phyloP scores from a whole-genome alignment of 2,888 invertebrate genomes.

The Suillia variegata region DNA sequence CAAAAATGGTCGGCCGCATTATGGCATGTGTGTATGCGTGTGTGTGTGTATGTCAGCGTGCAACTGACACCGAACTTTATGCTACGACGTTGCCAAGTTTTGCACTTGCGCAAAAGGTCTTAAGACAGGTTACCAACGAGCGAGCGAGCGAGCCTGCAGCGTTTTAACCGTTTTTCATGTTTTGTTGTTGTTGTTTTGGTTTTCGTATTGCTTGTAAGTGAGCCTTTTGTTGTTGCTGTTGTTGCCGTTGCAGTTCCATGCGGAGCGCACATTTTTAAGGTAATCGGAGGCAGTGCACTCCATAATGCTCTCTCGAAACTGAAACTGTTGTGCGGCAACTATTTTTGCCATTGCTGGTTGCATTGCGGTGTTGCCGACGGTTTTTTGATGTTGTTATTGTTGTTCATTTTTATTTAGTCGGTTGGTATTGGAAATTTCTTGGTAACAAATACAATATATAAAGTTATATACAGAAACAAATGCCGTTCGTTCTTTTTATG shows the following conservation, averaged over 20 bases:
- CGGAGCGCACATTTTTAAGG: conserved; percentile 1
- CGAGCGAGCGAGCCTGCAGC: conserved; percentile 50
- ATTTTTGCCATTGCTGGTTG: conserved; percentile 4
- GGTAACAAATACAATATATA: no score
- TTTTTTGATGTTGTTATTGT: no score
- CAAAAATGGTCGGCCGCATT: conserved; percentile 44
- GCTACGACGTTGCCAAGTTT: conserved; percentile 41
- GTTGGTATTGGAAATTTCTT: neutral
- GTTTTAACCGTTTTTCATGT: conserved; percentile 45
- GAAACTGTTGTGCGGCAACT: neutral
- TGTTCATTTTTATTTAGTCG: neutral
- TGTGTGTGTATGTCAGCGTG: neutral
- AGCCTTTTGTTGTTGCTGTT: conserved; percentile 23
- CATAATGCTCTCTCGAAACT: no score
- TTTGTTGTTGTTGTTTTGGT: conserved; percentile 5
- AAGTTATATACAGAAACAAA: no score
- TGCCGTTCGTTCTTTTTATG: conserved; percentile 2
- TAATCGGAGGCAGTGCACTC: neutral
- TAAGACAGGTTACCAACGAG: conserved; percentile 55
- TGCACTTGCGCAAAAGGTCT: conserved; percentile 56
- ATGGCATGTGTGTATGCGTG: conserved; percentile 2
- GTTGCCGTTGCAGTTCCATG: neutral
- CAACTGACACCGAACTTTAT: neutral
- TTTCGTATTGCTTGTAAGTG: neutral
- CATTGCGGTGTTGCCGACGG: neutral